Evolutionary conservation across 1,140 invertebrate species (phyloP), one percentile per base, ranked within the genome.

Genomic region (Cotesia glomerata): DNA sequence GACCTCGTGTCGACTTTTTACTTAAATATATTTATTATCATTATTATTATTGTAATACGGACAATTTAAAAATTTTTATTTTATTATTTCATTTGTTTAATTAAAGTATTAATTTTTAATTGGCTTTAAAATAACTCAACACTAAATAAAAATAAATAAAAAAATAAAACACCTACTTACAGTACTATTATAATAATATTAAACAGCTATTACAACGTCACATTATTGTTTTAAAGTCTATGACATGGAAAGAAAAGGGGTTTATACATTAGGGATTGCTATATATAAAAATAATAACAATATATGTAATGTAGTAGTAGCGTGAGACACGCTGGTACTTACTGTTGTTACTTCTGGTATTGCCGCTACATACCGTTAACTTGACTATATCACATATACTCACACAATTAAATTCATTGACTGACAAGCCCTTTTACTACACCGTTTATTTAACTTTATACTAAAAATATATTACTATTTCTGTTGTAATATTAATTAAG

Each of bases 131-230:
- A 65, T 71, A 45, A 9, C 39, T 52, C 58, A 54, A 78, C 78
- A 76, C 80, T 77, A 79, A 11, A 45, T 11, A 45, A 5, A 26
- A 26, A 26, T 26, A 26, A 26, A 26, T 26, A 26, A 26, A 26
- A 26, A 26, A 77, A 61, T 73, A 69, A 76, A 77, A 77, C 76
- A 74, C 68, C 73, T 77, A 78, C 56, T 36, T 75, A 76, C 74
- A 26, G 26, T 74, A 82, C 81, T 45, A 45, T 45, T 45, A 45
- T 26, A 26, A n/a, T n/a, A 0, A 2, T 45, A 45, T 45, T 82
- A 80, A 78, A 78, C 78, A 79, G 74, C 72, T 75, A 79, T 82
- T 79, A 81, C 72, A 65, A 74, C 79, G 76, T 80, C 77, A 78
- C 77, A 78, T 72, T 71, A 75, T 77, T 77, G 75, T 73, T 26